These are phyloP conservation scores for Conomelus anceps DNA, from an alignment of 2,888 invertebrate genomes.

Conservation along the genomic window DNA sequence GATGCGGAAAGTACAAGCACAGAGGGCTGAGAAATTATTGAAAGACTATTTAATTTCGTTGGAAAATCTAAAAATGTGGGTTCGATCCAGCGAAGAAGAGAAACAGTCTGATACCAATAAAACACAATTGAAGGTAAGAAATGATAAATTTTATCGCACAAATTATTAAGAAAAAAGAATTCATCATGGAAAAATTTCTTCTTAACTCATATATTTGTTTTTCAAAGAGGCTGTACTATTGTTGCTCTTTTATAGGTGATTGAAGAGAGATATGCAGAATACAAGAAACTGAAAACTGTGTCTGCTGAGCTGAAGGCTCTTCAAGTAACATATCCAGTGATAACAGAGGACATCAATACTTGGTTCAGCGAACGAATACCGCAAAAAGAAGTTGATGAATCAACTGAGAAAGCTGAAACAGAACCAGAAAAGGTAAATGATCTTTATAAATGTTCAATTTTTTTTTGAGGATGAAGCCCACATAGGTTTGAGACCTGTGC, in stretches of 20 bases:
- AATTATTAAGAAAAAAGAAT: background rate
- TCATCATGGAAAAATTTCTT: background rate
- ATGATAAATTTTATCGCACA: background rate
- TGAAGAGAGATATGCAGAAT: constrained; percentile 39
- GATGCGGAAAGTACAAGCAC: constrained; percentile 43
- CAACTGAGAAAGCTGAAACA: background rate
- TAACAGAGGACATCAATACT: background rate
- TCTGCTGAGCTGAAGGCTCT: constrained; percentile 19
- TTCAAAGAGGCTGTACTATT: background rate
- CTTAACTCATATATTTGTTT: too few relatives aligned
- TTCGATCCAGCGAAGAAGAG: constrained; percentile 41
- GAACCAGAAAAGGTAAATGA: background rate
- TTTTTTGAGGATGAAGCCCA: too few relatives aligned
- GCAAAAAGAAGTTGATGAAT: background rate
- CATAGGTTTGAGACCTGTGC: too few relatives aligned
- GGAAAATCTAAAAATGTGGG: constrained; percentile 45
- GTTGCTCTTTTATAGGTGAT: constrained; percentile 15
- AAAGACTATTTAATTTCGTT: constrained; percentile 46
- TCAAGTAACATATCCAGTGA: constrained; percentile 8
- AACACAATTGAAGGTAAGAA: constrained; percentile 42
- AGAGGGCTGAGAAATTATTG: constrained; percentile 51
- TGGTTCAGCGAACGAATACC: background rate
- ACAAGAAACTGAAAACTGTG: constrained; percentile 37
- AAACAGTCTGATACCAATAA: constrained; percentile 46
- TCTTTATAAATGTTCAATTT: too few relatives aligned